Conservation (phyloP, 2,113 vertebrate genomes). For the Enhydra lutris region DNA sequence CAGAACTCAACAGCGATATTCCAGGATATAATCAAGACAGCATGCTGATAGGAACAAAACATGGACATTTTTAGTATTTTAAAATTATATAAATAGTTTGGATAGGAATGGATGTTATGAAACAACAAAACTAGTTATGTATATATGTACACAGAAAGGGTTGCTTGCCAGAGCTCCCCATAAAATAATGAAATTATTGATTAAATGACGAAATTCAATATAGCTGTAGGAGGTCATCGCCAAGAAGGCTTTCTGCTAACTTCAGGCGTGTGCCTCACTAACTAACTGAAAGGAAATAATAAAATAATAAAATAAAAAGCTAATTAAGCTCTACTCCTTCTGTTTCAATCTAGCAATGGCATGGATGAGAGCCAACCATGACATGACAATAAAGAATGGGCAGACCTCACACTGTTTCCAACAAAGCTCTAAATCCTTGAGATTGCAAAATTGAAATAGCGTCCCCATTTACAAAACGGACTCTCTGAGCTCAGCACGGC, state of each 20-base stretch:
- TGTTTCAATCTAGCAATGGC: not conserved
- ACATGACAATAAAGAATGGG: rapidly evolving
- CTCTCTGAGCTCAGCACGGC: too few species aligned
- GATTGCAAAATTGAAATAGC: not conserved
- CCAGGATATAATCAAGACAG: not conserved
- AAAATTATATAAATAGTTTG: not conserved
- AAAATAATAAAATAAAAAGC: not conserved
- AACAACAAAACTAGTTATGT: not conserved
- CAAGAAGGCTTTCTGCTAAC: not conserved
- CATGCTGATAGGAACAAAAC: not conserved
- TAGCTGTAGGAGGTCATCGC: not conserved
- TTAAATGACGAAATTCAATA: not conserved
- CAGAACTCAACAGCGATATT: not conserved
- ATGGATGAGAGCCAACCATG: not conserved
- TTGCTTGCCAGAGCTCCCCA: not conserved
- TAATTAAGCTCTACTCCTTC: not conserved
- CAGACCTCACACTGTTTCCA: rapidly evolving
- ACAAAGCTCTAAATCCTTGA: not conserved
- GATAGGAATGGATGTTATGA: not conserved
- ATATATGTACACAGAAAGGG: too few species aligned
- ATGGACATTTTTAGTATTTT: too few species aligned
- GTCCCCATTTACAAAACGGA: not conserved
- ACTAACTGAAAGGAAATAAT: not conserved
- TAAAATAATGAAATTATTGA: not conserved
- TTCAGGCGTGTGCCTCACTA: not conserved